Evolutionary conservation across 2,113 vertebrate genomes (phyloP).

Genomic region (Halcyon malimbica): DNA sequence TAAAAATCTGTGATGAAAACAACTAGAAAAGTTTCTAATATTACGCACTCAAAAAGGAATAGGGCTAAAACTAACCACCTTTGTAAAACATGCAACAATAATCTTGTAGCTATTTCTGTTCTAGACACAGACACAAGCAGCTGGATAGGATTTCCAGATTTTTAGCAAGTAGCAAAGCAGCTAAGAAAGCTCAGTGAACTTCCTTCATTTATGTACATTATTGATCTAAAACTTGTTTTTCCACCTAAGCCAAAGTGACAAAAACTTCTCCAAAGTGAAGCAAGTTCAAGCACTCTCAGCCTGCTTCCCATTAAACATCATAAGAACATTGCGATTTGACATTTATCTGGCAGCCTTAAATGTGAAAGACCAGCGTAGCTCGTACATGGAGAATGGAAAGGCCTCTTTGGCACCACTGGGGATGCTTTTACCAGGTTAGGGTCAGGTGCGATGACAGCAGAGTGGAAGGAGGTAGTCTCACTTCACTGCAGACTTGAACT

Average conservation of each 20-base stretch:
- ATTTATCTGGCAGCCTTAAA: constrained; percentile 63
- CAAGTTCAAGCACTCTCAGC: constrained; percentile 3
- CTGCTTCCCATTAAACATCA: constrained; percentile 41
- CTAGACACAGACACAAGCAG: background rate
- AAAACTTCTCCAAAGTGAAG: constrained; percentile 62
- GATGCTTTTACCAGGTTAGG: constrained; percentile 55
- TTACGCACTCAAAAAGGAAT: background rate
- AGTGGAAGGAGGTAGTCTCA: constrained; percentile 42
- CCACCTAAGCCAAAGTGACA: constrained; percentile 4
- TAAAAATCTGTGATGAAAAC: background rate
- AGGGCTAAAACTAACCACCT: background rate
- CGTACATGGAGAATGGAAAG: constrained; percentile 3
- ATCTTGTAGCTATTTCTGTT: background rate
- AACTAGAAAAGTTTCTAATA: background rate
- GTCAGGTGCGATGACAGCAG: constrained; percentile 58
- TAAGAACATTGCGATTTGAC: constrained; percentile 1
- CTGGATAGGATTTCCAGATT: background rate
- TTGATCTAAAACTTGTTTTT: constrained; percentile 58
- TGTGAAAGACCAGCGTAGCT: constrained; percentile 41
- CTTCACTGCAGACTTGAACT: constrained; percentile 55
- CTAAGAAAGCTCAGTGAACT: constrained; percentile 16
- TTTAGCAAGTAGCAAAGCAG: background rate
- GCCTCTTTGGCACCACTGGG: constrained; percentile 2
- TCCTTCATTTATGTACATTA: constrained; percentile 36
- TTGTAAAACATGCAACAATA: background rate